Base-by-base conservation (phyloP, 2,113 vertebrate genomes). In the Centropus unirufus region DNA sequence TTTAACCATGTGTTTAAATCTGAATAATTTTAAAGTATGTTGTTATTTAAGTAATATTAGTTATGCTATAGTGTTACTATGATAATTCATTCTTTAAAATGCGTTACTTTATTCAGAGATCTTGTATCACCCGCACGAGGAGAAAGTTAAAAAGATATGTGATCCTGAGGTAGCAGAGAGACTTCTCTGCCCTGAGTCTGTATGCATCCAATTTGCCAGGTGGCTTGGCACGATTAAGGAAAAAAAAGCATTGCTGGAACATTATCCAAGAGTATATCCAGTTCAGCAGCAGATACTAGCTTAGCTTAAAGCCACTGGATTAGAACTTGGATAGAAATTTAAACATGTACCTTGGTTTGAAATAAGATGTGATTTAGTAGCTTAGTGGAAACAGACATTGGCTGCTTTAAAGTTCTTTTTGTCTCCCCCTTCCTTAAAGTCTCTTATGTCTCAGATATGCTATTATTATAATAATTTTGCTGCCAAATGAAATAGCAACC, bases 331-430 rank as follows among this genome's bases (percentile, higher is more conserved):
- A 96, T 75, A 84, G 84, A 96, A 97, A 87, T 67, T 88, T 78
- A 87, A 91, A 82, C 74, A 42, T 83, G 63, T 88, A 70, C 40
- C 75, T 81, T 88, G 59, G 79, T 95, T 84, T 84, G 80, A 96
- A 96, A 84, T 73, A 92, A 96, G 89, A 95, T 44, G 59, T 91
- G 93, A 95, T 92, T 97, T 96, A 97, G 62, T 67, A 95, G 29
- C 66, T 96, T 80, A 94, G 64, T 92, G 90, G 83, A 97, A 97
- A 95, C 72, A 93, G 66, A 83, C 75, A n/a, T 44, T 90, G 87
- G 62, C 47, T 51, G 30, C 39, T 92, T 92, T 83, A 88, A 96
- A 94, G 58, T 83, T 59, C 58, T 93, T 96, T 46, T 82, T 68
- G 69, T 77, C 64, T 81, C 10, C 13, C 29, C 29, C 32, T 80